Evolutionary conservation across 2,797 vertebrate genomes (phyloP).

Genomic region (Carcharodon carcharias): DNA sequence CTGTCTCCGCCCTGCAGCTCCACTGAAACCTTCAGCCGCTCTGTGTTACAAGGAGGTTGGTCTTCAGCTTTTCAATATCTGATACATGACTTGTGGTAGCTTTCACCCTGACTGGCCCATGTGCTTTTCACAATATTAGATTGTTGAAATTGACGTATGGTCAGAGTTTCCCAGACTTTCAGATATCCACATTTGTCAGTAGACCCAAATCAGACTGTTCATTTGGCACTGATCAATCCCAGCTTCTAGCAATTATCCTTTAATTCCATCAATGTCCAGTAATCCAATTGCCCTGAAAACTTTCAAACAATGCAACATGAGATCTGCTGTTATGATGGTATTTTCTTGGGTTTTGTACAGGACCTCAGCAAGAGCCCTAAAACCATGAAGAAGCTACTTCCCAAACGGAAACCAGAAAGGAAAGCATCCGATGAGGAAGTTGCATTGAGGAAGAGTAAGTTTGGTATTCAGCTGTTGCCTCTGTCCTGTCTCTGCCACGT

Average conservation of each 20-base stretch:
- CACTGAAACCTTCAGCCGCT: constrained; percentile 85
- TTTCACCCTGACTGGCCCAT: not conserved
- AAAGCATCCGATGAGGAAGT: constrained; percentile 97
- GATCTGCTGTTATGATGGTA: not conserved
- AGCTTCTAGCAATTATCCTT: not conserved
- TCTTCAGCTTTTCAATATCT: not conserved
- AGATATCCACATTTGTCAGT: not conserved
- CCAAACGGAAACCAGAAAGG: constrained; percentile 90
- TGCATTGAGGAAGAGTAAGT: constrained; percentile 89
- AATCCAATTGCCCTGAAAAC: not conserved
- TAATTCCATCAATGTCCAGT: not conserved
- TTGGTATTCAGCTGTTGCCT: not conserved
- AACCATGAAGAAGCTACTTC: constrained; percentile 94
- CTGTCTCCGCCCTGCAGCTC: constrained; percentile 88
- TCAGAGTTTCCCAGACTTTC: not conserved
- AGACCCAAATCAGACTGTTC: not conserved
- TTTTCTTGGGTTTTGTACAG: constrained; percentile 51
- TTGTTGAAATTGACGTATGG: not conserved
- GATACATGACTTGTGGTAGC: not conserved
- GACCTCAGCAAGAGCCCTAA: constrained; percentile 98
- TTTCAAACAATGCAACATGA: not conserved
- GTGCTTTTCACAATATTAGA: not conserved
- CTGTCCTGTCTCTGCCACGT: not conserved
- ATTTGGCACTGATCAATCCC: constrained; percentile 39
- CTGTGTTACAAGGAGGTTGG: constrained; percentile 94